Evolutionary conservation across 2,113 vertebrate genomes (phyloP), one percentile per base, ranked within the genome.

Genomic region (Danionella cerebrum): DNA sequence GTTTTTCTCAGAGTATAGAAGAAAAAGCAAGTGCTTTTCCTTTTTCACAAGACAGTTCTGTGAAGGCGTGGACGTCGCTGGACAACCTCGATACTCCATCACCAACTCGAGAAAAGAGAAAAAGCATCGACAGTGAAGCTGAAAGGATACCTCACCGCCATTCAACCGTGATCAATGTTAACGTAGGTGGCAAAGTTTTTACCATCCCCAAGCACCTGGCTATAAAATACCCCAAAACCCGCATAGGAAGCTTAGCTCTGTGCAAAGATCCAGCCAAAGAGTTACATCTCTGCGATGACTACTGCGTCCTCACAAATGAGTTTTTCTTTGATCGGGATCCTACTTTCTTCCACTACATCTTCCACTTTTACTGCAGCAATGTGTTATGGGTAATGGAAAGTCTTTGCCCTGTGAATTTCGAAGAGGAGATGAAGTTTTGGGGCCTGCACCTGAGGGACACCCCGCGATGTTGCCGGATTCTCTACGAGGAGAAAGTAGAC

Each of bases 281-380:
- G 14, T 74, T 94, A 53, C 81, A 85, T 0, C 87, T 96, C 47
- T 95, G 93, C 1, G 92, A 96, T 2, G 93, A 96, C 71, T 96
- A 94, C 70, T 90, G 86, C 0, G 91, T 93, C 55, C 82, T 70
- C 66, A 89, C 67, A 52, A 87, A 93, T 0, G 92, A 96, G 67
- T 94, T 93, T 69, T 96, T 95, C 74, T 96, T 96, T 16, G 92
- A 96, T 72, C 85, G 91, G 13, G 91, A 96, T 71, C 94, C 92
- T 5, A 84, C 77, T 0, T 87, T 94, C 70, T 95, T 96, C 79
- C 85, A 90, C 74, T 91, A 92, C 70, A 84, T 96, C 65, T 94
- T 92, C 75, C 91, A 91, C 67, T 94, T 94, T 73, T 96, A 96
- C 66, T 83, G 83, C 74, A 92, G 90, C 2, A 90, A 87, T 0